Conservation (phyloP, 2,888 invertebrate species). For the Pinctada fucata region DNA sequence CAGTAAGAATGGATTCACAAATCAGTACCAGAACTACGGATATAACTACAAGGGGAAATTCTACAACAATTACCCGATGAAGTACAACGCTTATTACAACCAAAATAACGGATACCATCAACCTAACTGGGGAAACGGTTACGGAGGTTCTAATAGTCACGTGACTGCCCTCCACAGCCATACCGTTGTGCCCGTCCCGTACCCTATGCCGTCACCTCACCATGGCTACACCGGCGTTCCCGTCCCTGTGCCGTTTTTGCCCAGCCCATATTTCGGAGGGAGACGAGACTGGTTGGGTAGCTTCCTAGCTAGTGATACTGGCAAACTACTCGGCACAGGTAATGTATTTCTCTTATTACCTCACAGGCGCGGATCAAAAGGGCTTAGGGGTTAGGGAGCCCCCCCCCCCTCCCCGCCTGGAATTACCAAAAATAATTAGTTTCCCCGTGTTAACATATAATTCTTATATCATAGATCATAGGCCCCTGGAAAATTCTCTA, state of each 20-base stretch:
- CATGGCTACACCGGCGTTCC: not conserved
- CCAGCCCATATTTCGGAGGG: not conserved
- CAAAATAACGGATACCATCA: not conserved
- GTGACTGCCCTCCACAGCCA: not conserved
- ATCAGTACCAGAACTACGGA: not conserved
- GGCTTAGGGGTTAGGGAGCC: too few relatives aligned
- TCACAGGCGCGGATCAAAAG: too few relatives aligned
- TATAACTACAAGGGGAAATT: not conserved
- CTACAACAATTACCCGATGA: slow-evolving; percentile 1
- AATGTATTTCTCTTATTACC: not conserved
- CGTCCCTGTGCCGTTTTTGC: not conserved
- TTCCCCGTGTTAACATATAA: too few relatives aligned
- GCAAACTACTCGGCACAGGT: not conserved
- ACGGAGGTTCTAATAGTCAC: not conserved
- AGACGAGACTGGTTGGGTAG: not conserved
- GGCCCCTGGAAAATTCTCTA: too few relatives aligned
- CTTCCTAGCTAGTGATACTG: not conserved
- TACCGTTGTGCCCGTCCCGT: not conserved
- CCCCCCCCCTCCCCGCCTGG: too few relatives aligned
- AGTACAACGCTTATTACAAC: not conserved
- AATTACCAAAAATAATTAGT: too few relatives aligned
- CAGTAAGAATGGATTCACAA: not conserved
- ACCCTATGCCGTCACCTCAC: not conserved
- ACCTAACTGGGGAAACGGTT: too few relatives aligned
- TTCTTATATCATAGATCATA: too few relatives aligned